phyloP scores from a whole-genome alignment of 2,888 invertebrate species.

The Lasioglossum oenotherae region DNA sequence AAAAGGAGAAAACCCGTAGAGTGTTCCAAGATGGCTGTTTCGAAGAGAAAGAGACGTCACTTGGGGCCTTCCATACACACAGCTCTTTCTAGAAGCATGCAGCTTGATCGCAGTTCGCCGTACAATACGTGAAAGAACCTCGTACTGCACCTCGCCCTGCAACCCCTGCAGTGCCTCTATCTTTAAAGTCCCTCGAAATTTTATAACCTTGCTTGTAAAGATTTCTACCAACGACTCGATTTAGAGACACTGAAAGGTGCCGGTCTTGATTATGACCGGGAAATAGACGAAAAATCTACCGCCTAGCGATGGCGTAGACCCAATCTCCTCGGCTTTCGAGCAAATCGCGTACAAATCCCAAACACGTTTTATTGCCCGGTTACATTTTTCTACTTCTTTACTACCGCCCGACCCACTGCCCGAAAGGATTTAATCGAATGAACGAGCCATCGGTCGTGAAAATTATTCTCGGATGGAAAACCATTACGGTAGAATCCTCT shows the following conservation, averaged over 20 bases:
- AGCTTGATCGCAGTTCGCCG: conserved; percentile 31
- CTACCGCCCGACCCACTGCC: background rate
- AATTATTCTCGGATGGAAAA: background rate
- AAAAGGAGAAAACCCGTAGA: conserved; percentile 57
- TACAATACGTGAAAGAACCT: conserved; percentile 51
- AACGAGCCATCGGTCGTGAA: background rate
- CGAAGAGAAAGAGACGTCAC: conserved; percentile 58
- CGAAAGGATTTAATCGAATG: background rate
- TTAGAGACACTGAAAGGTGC: conserved; percentile 17
- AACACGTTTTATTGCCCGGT: background rate
- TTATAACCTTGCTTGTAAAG: conserved; percentile 45
- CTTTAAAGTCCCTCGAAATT: conserved; percentile 32
- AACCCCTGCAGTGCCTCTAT: too few species aligned
- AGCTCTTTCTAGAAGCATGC: conserved; percentile 26
- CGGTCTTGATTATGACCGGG: background rate
- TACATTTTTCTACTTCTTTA: background rate
- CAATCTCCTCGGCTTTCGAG: background rate
- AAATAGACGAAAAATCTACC: background rate
- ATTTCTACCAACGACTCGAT: conserved; percentile 42
- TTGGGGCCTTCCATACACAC: conserved; percentile 28
- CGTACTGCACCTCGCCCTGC: background rate
- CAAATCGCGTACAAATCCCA: background rate
- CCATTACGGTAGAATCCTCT: background rate
- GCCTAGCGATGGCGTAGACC: background rate
- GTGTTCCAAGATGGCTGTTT: conserved; percentile 4